Conservation (phyloP, 2,888 invertebrate species). For the Lepidocyrtoides sp. region DNA sequence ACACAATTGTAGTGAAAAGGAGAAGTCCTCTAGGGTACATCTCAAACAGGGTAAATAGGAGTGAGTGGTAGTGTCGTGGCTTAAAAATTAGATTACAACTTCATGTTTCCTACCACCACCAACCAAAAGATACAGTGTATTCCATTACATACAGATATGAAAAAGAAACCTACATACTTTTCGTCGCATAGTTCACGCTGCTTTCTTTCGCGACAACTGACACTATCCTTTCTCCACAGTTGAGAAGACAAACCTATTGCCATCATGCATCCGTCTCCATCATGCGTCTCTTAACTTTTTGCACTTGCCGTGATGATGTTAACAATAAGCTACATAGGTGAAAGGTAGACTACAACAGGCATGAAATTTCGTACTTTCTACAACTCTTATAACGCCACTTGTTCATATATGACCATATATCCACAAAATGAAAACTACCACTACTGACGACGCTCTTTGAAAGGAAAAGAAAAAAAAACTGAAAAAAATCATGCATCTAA, state of each 20-base stretch:
- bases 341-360: background rate
- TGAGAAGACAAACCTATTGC: background rate
- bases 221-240: background rate
- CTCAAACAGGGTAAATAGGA: slow-evolving; percentile 47
- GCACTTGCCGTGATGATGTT: background rate
- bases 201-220: background rate
- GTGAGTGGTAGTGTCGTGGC: slow-evolving; percentile 41
- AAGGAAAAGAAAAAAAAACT: background rate
- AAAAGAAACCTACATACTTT: slow-evolving; percentile 26
- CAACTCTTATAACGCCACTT: too few species aligned
- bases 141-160: too few species aligned
- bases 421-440: too few species aligned
- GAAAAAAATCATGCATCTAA: background rate
- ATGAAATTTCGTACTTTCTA: too few species aligned
- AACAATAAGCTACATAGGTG: background rate
- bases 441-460: background rate
- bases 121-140: too few species aligned
- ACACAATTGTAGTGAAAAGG: slow-evolving; percentile 34
- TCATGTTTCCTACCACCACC: slow-evolving; percentile 35
- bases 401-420: too few species aligned
- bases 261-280: background rate
- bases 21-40: slow-evolving; percentile 52
- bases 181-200: background rate
- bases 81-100: slow-evolving; percentile 70
- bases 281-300: background rate